Base-by-base conservation (phyloP, 2,888 invertebrate species). In the Agrotis ipsilon region DNA sequence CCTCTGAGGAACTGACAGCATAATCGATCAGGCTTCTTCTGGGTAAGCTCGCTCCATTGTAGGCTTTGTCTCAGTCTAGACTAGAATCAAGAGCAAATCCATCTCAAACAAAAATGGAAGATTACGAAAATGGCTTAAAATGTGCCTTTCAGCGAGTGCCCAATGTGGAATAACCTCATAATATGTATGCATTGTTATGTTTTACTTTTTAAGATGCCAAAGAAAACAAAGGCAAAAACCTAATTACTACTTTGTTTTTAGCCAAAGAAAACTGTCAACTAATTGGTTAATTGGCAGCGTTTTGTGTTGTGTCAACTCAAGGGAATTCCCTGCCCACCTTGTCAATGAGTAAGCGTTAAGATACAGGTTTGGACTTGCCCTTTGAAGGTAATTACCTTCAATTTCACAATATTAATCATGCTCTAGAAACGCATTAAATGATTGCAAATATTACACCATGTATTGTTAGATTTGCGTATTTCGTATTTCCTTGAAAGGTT, bases 351-450 rank as follows among this genome's bases (percentile, higher is more conserved):
- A 68, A 74, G 19, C 49, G 27, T 78, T 27, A 78, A 61, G 21
- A 75, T 64, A 76, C 13, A 55, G 55, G 55, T n/a, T 6, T 55
- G 0, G 0, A 59, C 19, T 52, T 13, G 19, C 11, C 32, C 45
- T 16, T 39, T 39, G 39, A 39, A 39, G 11, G 39, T 39, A 68
- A 67, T 54, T 54, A 19, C 32, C 2, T n/a, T 3, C 0, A 27
- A 65, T 73, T 78, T 46, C 75, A 57, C 75, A 80, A 80, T 48
- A 11, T 59, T 66, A 59, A 39, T 54, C 19, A 54, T 57, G 51
- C 3, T 32, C 43, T 14, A 19, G 49, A 58, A 77, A 61, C 32
- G 3, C 0, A n/a, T 46, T 11, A 2, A 21, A 43, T 19, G 27
- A 4, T 55, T 58, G 6, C 14, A 67, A 51, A 4, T 7, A 32